These are phyloP conservation scores for Anthoptus insignis DNA, from an alignment of 2,888 invertebrate species.

Conservation along the genomic window DNA sequence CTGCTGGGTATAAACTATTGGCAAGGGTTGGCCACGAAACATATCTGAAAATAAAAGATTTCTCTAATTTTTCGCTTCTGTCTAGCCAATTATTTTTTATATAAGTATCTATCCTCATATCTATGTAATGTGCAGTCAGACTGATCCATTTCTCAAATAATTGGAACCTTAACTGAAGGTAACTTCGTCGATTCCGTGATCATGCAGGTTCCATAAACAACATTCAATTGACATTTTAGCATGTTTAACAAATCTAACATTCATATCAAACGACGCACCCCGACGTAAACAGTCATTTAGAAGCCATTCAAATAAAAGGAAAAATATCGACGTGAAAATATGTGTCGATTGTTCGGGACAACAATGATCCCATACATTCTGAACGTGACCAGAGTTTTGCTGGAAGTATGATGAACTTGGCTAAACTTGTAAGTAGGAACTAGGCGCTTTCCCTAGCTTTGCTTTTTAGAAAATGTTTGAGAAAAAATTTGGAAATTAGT, in stretches of 20 bases:
- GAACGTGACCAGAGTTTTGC: constrained; percentile 62
- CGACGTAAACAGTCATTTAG: constrained; percentile 31
- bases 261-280: constrained; percentile 3
- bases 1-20: too few relatives aligned
- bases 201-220: neutral
- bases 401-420: constrained; percentile 32
- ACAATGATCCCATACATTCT: constrained; percentile 66
- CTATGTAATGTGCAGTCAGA: too few relatives aligned
- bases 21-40: too few relatives aligned
- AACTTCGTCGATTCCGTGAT: too few relatives aligned
- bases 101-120: too few relatives aligned
- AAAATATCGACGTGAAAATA: constrained; percentile 70
- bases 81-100: too few relatives aligned
- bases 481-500: too few relatives aligned
- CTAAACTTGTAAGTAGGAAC: constrained; percentile 9
- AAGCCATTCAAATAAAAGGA: constrained; percentile 38
- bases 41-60: too few relatives aligned
- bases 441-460: neutral
- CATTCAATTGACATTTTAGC: neutral
- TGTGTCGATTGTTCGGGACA: constrained; percentile 70
- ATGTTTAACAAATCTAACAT: neutral
- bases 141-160: too few relatives aligned
- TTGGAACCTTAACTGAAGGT: too few relatives aligned
- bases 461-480: neutral
- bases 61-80: too few relatives aligned